Evolutionary conservation across 2,888 invertebrate genomes (phyloP), one percentile per base, ranked within the genome.

Genomic region (Tenodera sinensis): DNA sequence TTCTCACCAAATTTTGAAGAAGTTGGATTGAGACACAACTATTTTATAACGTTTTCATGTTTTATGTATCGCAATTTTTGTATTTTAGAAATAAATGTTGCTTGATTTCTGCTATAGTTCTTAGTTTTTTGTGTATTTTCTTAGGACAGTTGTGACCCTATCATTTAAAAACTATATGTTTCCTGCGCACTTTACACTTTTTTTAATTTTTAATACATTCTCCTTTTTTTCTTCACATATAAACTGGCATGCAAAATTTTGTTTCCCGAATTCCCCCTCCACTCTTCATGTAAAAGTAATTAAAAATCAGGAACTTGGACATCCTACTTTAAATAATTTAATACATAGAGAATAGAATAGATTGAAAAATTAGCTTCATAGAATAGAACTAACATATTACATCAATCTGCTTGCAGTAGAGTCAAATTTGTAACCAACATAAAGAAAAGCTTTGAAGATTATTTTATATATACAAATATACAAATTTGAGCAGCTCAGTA

Each of bases 1-100:
- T 71, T 20, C 20, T 71, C 3, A 25, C 4, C 1, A 71, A 71
- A 20, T 71, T 71, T 71, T 71, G 20, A 71, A 71, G 20, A 71
- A 71, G 42, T 71, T 71, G 54, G 25, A 71, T 71, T 71, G 54
- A 71, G 54, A 71, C 54, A 25, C 54, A 71, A 71, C 54, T 71
- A 71, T 71, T 71, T 71, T 71, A 71, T 71, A 71, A 71, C 54
- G 20, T 20, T 71, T 71, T 28, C 20, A 15, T 87, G 82, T 87
- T 85, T 87, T 82, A 30, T 87, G 87, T 87, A 87, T 83, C 54
- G 83, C 85, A 83, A 89, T 88, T 88, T 42, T 88, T 88, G 54
- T 88, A 84, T 88, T 54, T 83, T 87, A 86, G 82, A 90, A 90
- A 90, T 88, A 90, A 90, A 90, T 89, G 88, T 89, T 87, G 89